A percentile compares a stretch with the other conserved stretches of the same genome.
Conservation (phyloP, 1,140 invertebrate genomes). For the Delia radicum region DNA sequence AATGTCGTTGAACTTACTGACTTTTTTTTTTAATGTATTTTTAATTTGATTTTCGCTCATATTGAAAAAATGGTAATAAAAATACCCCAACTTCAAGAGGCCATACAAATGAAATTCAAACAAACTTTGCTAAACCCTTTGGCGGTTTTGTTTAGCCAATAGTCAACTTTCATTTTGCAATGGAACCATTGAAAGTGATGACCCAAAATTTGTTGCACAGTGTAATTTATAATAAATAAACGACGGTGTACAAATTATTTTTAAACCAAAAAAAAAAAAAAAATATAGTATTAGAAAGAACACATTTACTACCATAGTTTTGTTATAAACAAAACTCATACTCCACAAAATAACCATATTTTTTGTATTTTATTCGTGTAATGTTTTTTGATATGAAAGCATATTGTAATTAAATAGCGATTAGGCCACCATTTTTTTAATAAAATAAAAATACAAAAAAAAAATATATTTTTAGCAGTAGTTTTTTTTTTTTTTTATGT, state of each 20-base stretch:
- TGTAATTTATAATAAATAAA: too few species aligned
- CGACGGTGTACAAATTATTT: not conserved
- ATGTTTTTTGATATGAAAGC: slow-evolving; percentile 27
- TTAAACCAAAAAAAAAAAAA: not conserved
- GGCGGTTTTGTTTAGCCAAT: too few species aligned
- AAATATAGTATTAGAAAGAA: not conserved
- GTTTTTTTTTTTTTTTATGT: slow-evolving; percentile 3
- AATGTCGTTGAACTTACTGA: too few species aligned
- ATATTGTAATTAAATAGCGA: slow-evolving; percentile 32
- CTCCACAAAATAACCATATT: not conserved
- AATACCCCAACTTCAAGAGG: too few species aligned
- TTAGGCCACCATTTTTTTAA: slow-evolving; percentile 32
- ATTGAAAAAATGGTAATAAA: too few species aligned
- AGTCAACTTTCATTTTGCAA: too few species aligned
- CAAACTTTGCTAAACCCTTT: too few species aligned
- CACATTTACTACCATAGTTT: not conserved
- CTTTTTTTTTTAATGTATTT: too few species aligned
- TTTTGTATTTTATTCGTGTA: not conserved
- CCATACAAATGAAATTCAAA: too few species aligned
- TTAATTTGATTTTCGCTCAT: too few species aligned
- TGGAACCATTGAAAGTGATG: too few species aligned
- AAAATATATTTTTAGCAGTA: slow-evolving; percentile 10
- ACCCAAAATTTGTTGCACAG: too few species aligned
- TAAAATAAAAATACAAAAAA: not conserved
- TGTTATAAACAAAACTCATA: not conserved